Base-by-base conservation (phyloP, 2,888 invertebrate species). In the Eurytoma adleriae region DNA sequence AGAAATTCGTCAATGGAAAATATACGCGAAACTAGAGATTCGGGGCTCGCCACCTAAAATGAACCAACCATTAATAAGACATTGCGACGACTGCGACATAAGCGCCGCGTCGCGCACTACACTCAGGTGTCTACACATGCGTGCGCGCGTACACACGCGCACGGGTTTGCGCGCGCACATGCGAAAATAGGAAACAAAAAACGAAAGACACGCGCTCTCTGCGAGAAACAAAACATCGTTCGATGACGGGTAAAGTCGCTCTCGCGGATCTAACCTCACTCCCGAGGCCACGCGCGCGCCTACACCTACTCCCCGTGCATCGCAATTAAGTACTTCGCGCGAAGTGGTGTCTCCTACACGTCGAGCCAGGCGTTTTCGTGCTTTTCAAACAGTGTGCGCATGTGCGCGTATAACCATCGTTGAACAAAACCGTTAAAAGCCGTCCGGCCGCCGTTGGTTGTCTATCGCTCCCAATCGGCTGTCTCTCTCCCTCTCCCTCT, bases 241-340 rank as follows among this genome's bases (percentile, higher is more conserved):
- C 70, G 71, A 79, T 66, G 70, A 59, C 70, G 79, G 75, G 59
- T 62, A 64, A 75, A 62, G 40, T 72, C 27, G 50, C 56, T 24
- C 13, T 61, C 70, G 64, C 52, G 5, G 30, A 20, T 79, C 68
- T 80, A 80, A 80, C 80, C 83, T 83, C 72, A 80, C 77, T 80
- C 66, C 75, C 61, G 67, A 62, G 76, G 27, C 62, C 40, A 4
- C 20, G 16, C 30, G 27, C 16, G 30, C 64, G 61, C 18, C 18
- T 18, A 12, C 13, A 7, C 30, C n/a, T 54, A n/a, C 54, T 54
- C 54, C 54, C n/a, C 54, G 54, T n/a, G 54, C 54, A 40, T 54
- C n/a, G 54, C n/a, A 54, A 14, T 14, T 54, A 54, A 14, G 14
- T 54, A n/a, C 54, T 54, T 54, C 54, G 54, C n/a, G n/a, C n/a